Percentiles rank a stretch among this genome's conserved stretches.
These are phyloP conservation scores for Colaptes auratus DNA, from an alignment of 2,113 vertebrate species.

Conservation along the genomic window DNA sequence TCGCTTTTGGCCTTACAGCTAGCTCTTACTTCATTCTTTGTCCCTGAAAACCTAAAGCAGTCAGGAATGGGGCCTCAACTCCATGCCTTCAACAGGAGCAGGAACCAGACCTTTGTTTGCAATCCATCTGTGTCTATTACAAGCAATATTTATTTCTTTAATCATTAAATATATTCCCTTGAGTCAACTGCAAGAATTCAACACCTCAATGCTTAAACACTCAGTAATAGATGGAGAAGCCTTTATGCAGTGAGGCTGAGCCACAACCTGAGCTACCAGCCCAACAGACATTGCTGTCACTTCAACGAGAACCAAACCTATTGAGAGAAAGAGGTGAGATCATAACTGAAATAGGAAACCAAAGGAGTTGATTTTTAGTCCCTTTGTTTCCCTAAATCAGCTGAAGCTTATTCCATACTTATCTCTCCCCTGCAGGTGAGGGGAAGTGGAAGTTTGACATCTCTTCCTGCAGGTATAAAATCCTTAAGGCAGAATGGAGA, in stretches of 20 bases:
- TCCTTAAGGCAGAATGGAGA: not conserved
- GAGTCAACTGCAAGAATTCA: not conserved
- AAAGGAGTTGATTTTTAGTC: not conserved
- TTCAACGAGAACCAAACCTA: not conserved
- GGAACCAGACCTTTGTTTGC: constrained; percentile 19
- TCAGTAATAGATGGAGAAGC: not conserved
- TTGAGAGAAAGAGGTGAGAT: not conserved
- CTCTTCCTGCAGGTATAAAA: not conserved
- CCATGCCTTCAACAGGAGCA: not conserved
- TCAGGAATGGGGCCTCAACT: not conserved
- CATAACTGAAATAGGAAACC: not conserved
- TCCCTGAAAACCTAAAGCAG: constrained; percentile 7
- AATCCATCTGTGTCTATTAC: not conserved
- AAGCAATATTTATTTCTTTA: not conserved
- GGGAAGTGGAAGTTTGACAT: not conserved
- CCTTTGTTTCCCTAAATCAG: not conserved
- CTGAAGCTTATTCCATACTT: not conserved
- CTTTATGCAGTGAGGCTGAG: not conserved
- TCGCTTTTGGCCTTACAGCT: constrained; percentile 9
- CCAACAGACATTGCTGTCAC: not conserved
- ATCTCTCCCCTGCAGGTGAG: not conserved
- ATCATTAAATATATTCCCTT: constrained; percentile 14
- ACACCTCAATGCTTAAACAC: not conserved
- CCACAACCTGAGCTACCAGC: not conserved
- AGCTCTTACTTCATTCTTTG: constrained; percentile 2